Percentiles rank a stretch among this genome's conserved stretches.
These are phyloP conservation scores for Caenorhabditis sp. DNA, from an alignment of 2,888 invertebrate species.

Conservation along the genomic window DNA sequence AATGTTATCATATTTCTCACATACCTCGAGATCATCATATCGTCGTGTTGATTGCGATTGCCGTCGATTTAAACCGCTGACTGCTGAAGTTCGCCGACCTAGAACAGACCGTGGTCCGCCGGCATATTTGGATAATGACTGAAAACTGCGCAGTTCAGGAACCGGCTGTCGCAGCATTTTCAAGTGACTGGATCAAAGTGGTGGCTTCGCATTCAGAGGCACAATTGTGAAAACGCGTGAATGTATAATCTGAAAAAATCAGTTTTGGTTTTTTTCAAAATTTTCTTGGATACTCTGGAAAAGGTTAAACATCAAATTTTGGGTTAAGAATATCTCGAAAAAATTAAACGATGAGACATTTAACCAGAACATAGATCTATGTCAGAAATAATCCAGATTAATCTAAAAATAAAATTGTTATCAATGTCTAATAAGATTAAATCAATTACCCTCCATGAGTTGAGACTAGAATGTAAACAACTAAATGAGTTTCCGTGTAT, in stretches of 20 bases:
- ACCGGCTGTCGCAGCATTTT: constrained; percentile 68
- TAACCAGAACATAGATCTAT: too few relatives aligned
- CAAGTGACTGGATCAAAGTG: constrained; percentile 53
- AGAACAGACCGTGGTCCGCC: constrained; percentile 59
- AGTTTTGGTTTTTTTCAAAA: background rate
- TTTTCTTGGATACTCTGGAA: background rate
- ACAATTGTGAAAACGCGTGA: background rate
- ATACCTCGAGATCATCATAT: constrained; percentile 42
- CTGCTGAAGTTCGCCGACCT: constrained; percentile 49
- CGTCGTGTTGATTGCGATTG: constrained; percentile 47
- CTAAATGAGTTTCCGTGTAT: background rate
- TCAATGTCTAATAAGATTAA: too few relatives aligned
- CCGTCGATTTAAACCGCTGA: constrained; percentile 42
- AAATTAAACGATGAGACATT: too few relatives aligned
- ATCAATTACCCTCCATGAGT: too few relatives aligned
- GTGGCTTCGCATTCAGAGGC: constrained; percentile 49
- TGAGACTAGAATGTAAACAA: constrained; percentile 16
- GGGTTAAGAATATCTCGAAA: too few relatives aligned
- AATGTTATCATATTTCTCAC: too few relatives aligned
- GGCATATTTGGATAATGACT: constrained; percentile 67
- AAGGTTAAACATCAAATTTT: too few relatives aligned
- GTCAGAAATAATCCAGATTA: too few relatives aligned
- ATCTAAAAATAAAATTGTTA: too few relatives aligned
- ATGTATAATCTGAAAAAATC: constrained; percentile 4
- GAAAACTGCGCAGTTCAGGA: constrained; percentile 70